phyloP scores from a whole-genome alignment of 2,888 invertebrate species.

The Polyommatus iphigenia region DNA sequence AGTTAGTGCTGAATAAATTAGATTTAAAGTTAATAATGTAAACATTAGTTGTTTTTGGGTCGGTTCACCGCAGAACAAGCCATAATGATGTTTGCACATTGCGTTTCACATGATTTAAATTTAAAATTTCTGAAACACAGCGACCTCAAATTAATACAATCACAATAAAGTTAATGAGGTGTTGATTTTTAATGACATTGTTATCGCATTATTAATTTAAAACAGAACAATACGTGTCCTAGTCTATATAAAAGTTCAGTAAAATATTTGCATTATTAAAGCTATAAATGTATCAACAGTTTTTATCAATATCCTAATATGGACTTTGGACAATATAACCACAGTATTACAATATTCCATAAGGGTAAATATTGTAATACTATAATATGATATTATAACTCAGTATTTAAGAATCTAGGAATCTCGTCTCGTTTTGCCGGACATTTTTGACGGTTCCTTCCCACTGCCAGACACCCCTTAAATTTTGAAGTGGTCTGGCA shows the following conservation, averaged over 20 bases:
- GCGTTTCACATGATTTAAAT: constrained; percentile 9
- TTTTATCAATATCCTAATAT: too few species aligned
- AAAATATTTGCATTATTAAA: too few species aligned
- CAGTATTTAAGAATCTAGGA: too few species aligned
- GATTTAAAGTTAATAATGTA: background rate
- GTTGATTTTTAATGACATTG: constrained; percentile 13
- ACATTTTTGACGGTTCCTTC: too few species aligned
- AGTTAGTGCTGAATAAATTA: background rate
- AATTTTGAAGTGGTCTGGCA: too few species aligned
- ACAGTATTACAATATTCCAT: too few species aligned
- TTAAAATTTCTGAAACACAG: constrained; percentile 4
- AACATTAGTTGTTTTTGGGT: constrained; percentile 8
- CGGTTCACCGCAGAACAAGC: constrained; percentile 9
- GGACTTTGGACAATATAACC: too few species aligned
- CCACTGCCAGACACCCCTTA: too few species aligned
- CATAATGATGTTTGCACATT: constrained; percentile 12
- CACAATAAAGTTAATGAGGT: constrained; percentile 12
- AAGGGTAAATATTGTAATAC: too few species aligned
- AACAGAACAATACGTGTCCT: background rate
- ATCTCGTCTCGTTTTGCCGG: too few species aligned
- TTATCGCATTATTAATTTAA: background rate
- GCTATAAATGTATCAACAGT: too few species aligned
- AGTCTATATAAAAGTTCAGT: background rate
- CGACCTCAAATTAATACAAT: constrained; percentile 17
- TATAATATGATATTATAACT: too few species aligned